These are phyloP conservation scores for Oceanites oceanicus DNA, from an alignment of 2,113 vertebrate genomes.

Conservation along the genomic window DNA sequence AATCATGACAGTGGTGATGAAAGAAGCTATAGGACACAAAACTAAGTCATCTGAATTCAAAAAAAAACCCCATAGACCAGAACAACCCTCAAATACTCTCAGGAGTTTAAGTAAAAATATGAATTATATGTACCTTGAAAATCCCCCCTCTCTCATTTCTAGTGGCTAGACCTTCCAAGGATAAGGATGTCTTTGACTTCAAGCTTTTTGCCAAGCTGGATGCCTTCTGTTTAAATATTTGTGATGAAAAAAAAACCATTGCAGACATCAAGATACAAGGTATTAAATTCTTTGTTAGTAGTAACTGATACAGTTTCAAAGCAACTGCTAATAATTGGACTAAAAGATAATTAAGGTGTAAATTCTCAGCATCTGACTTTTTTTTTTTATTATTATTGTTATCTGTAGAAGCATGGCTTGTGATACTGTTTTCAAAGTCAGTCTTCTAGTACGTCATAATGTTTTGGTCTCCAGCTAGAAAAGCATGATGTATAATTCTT, in stretches of 20 bases:
- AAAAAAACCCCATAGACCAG: background rate
- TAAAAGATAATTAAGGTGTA: background rate
- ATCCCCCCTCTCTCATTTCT: background rate
- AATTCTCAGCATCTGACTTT: background rate
- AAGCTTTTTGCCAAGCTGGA: constrained; percentile 88
- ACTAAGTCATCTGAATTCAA: background rate
- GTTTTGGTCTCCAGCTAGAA: background rate
- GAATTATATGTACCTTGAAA: background rate
- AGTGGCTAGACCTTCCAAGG: constrained; percentile 75
- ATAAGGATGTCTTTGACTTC: constrained; percentile 81
- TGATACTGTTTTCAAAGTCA: background rate
- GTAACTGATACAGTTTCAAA: background rate
- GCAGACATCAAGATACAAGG: constrained; percentile 94
- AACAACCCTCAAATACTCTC: background rate
- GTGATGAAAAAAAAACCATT: constrained; percentile 84
- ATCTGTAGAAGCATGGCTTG: background rate
- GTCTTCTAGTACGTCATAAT: background rate
- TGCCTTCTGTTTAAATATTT: constrained; percentile 86
- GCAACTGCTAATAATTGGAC: background rate
- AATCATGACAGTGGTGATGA: background rate
- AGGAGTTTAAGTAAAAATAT: background rate
- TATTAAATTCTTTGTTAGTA: constrained; percentile 41
- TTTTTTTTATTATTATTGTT: background rate
- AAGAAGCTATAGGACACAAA: background rate
- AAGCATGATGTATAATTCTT: background rate